Evolutionary conservation across 2,797 vertebrate species (phyloP).

Genomic region (Sebastes baramenuke): DNA sequence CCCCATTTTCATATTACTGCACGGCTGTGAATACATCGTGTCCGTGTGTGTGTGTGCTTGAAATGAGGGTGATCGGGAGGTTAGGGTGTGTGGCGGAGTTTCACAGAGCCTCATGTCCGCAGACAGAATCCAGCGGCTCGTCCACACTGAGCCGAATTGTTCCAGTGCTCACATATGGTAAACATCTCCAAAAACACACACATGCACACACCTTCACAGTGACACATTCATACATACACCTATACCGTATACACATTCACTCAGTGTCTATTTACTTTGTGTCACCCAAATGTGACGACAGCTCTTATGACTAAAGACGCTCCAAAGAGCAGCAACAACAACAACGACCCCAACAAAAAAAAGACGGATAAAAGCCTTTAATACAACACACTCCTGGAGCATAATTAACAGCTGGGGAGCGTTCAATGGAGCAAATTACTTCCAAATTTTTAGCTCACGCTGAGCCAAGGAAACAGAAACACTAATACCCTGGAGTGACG

Average conservation of each 20-base stretch:
- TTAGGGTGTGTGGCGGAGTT: slow-evolving; percentile 26
- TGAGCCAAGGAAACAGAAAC: slow-evolving; percentile 41
- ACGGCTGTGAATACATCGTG: background rate
- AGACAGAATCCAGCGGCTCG: slow-evolving; percentile 71
- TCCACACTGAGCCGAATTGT: slow-evolving; percentile 75
- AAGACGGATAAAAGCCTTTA: slow-evolving; percentile 3
- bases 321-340: slow-evolving; percentile 5
- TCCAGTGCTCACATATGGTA: slow-evolving; percentile 73
- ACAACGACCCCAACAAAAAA: background rate
- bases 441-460: slow-evolving; percentile 48
- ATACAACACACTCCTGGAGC: slow-evolving; percentile 15
- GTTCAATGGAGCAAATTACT: slow-evolving; percentile 47
- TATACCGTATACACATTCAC: slow-evolving; percentile 20
- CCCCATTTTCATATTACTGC: slow-evolving; percentile 35
- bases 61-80: slow-evolving; percentile 46
- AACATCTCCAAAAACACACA: slow-evolving; percentile 68
- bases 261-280: slow-evolving; percentile 34
- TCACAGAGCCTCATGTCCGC: slow-evolving; percentile 36
- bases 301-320: slow-evolving; percentile 7
- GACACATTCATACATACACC: slow-evolving; percentile 12
- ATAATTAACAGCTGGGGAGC: slow-evolving; percentile 11
- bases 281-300: slow-evolving; percentile 23
- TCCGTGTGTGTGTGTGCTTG: slow-evolving; percentile 21
- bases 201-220: slow-evolving; percentile 9
- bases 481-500: slow-evolving; percentile 31